Evolutionary conservation across 2,113 vertebrate species (phyloP).

Genomic region (Semnopithecus entellus): DNA sequence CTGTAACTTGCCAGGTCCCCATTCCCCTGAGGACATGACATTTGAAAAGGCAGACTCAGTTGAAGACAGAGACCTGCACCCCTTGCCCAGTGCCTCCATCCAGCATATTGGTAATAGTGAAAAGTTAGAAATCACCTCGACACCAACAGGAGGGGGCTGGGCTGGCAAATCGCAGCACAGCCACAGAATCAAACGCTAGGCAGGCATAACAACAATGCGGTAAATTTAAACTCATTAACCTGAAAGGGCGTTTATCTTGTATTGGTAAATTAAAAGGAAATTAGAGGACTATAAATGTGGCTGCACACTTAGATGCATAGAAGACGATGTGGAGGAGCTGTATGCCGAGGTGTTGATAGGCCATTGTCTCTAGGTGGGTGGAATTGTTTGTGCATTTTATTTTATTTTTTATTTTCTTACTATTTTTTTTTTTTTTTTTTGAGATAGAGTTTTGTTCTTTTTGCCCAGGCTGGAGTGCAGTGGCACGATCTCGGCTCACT

Average conservation of each 20-base stretch:
- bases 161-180: neutral
- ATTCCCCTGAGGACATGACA: slow-evolving; percentile 29
- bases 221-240: neutral
- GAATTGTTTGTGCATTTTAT: no score
- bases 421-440: no score
- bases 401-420: no score
- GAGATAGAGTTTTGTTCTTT: no score
- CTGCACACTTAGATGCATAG: neutral
- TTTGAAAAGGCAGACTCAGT: slow-evolving; percentile 10
- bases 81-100: no score
- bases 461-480: no score
- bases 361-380: neutral
- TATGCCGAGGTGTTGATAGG: neutral
- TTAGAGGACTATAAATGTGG: neutral
- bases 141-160: neutral
- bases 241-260: neutral
- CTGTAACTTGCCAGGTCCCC: slow-evolving; percentile 30
- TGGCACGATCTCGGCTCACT: no score
- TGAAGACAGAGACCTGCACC: neutral
- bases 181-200: neutral
- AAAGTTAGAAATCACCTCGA: neutral
- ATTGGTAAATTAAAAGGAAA: neutral
- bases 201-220: neutral
- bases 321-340: neutral
- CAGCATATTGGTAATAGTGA: neutral